Conservation (phyloP, 64 coral and sea anemone species). For the Porites lutea region DNA sequence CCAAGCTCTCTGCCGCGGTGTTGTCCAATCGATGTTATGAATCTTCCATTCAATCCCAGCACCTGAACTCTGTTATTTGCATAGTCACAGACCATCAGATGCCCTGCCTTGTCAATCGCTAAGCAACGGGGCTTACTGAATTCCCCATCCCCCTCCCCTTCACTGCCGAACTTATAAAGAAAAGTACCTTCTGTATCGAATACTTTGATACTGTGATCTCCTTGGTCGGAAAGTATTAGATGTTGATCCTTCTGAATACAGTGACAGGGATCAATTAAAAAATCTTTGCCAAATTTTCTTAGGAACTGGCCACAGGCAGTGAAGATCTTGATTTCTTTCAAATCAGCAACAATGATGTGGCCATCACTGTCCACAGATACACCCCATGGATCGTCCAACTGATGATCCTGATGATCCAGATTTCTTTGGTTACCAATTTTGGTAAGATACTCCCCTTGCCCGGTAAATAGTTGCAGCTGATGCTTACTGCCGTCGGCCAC, state of each 20-base stretch:
- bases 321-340: neutral
- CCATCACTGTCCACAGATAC: neutral
- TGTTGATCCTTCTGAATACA: neutral
- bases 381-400: neutral
- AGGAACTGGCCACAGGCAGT: neutral
- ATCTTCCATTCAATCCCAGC: conserved; percentile 36
- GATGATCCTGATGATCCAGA: neutral
- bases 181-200: conserved; percentile 32
- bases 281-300: neutral
- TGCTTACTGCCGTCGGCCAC: neutral
- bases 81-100: conserved; percentile 32
- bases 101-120: conserved; percentile 1
- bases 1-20: neutral
- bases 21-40: neutral
- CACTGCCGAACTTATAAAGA: conserved; percentile 31
- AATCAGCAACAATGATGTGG: neutral
- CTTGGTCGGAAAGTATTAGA: neutral
- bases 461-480: neutral
- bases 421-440: neutral
- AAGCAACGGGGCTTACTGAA: neutral
- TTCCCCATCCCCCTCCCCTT: neutral
- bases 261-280: neutral
- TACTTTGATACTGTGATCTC: conserved; percentile 12
- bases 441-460: neutral
- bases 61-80: conserved; percentile 37